Base-by-base conservation (phyloP, 2,113 vertebrate genomes). In the Thymallus thymallus region DNA sequence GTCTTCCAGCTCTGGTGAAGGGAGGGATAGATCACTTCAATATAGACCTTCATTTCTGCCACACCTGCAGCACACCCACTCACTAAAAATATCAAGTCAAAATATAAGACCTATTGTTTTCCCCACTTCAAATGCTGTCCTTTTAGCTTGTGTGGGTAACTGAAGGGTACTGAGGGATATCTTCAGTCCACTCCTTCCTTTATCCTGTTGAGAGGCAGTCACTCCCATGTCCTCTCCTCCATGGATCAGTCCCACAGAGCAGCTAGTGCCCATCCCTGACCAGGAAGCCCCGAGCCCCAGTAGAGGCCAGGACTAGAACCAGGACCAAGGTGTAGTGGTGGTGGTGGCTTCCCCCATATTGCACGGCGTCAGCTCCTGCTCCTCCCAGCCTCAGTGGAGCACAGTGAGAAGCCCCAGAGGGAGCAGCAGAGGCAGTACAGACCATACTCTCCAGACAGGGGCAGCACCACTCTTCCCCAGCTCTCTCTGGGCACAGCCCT, bases 331-430 rank as follows among this genome's bases (percentile, higher is more conserved):
- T 48, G 32, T 58, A 30, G 24, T 58, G 56, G 24, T 24, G 20
- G 9, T 1, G 6, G 2, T 51, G 41, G 35, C 35, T 41, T 41
- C 35, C n/a, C 45, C 41, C 22, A 26, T 24, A 64, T 29, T 64
- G 24, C 29, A 41, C 35, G 1, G 18, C 41, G 7, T 32, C 64
- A 60, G 18, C 14, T 65, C 78, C 79, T 41, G 69, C 67, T 10
- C 35, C 35, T 41, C 35, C 9, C 10, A 48, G 23, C 74, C 85
- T 69, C 74, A 91, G 41, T 90, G 88, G 10, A 92, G 82, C 46
- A 92, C 79, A 55, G 61, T 61, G 56, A 92, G 80, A 32, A 91
- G 82, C 76, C 79, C 83, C 7, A 91, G 82, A 23, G 89, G 89
- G 48, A 93, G 82, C 30, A 92, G 75, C 61, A 92, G 13, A 77